Percentiles rank a stretch among this genome's conserved stretches.
phyloP scores from a whole-genome alignment of 2,113 vertebrate genomes.

The Pteruthius melanotis region DNA sequence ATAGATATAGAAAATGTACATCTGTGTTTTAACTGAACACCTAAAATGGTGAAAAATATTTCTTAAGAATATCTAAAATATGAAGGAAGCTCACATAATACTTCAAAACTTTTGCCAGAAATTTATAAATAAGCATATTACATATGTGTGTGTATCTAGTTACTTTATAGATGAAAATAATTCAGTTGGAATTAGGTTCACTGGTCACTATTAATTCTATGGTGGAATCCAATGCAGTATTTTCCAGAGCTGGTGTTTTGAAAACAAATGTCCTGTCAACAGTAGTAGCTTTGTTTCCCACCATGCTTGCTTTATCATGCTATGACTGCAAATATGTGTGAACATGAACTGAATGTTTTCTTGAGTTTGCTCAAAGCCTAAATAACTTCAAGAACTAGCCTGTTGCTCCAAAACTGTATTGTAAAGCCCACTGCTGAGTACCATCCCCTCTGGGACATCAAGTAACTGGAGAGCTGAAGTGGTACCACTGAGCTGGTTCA shows the following conservation, averaged over 20 bases:
- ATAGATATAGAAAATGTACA: neutral
- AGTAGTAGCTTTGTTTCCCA: neutral
- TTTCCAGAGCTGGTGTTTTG: neutral
- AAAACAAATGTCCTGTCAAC: neutral
- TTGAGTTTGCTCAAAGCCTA: neutral
- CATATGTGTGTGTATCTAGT: neutral
- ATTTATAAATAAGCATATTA: neutral
- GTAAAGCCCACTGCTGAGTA: neutral
- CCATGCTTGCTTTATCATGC: neutral
- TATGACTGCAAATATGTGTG: neutral
- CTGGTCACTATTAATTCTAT: neutral
- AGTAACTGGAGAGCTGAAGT: neutral
- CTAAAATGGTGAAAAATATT: neutral
- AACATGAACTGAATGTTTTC: neutral
- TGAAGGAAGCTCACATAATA: neutral
- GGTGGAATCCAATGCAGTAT: neutral
- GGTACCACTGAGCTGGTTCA: neutral
- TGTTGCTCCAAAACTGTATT: neutral
- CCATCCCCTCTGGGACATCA: neutral
- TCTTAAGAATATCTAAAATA: neutral
- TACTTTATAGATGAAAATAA: neutral
- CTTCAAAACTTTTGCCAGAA: neutral
- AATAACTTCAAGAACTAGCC: neutral
- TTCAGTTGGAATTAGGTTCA: neutral
- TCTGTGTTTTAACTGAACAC: neutral